A percentile compares a stretch with the other conserved stretches of the same genome.
Evolutionary conservation across 2,113 vertebrate species (phyloP).

Genomic region (Panurus biarmicus): DNA sequence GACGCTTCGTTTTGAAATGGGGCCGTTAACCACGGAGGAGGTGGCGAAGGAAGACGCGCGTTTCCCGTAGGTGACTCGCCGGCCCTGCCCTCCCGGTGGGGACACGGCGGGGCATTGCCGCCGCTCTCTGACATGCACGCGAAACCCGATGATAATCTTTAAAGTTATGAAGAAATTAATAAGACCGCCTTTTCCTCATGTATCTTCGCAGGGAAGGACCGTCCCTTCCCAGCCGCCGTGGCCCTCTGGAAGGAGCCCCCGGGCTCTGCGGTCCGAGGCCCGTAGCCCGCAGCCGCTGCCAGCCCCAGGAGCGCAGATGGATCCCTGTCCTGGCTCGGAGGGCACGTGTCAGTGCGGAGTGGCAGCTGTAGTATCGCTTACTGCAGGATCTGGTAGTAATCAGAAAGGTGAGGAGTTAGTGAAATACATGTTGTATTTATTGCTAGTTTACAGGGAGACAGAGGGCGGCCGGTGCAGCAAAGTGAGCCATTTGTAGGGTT

Average conservation of each 20-base stretch:
- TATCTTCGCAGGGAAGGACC: not conserved
- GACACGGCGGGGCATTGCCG: not conserved
- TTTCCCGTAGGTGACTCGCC: not conserved
- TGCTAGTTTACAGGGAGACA: not conserved
- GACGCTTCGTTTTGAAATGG: not conserved
- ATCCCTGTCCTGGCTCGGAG: not conserved
- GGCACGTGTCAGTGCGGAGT: not conserved
- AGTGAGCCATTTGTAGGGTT: not conserved
- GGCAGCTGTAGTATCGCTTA: not conserved
- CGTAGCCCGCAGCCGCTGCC: too few relatives aligned
- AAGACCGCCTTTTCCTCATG: rapidly evolving
- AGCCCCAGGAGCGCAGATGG: not conserved
- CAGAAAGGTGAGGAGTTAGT: slow-evolving; percentile 42
- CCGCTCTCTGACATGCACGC: rapidly evolving
- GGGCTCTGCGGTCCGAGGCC: not conserved
- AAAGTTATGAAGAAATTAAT: rapidly evolving
- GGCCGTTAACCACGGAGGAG: not conserved
- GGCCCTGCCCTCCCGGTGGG: not conserved
- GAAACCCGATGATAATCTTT: not conserved
- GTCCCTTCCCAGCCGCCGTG: not conserved
- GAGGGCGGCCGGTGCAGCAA: not conserved
- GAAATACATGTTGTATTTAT: slow-evolving; percentile 26
- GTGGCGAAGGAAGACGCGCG: not conserved
- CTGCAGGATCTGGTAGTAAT: slow-evolving; percentile 11
- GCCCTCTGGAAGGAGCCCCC: not conserved